Evolutionary conservation across 2,888 invertebrate species (phyloP).

Genomic region (Polydrusus pterygomalis): DNA sequence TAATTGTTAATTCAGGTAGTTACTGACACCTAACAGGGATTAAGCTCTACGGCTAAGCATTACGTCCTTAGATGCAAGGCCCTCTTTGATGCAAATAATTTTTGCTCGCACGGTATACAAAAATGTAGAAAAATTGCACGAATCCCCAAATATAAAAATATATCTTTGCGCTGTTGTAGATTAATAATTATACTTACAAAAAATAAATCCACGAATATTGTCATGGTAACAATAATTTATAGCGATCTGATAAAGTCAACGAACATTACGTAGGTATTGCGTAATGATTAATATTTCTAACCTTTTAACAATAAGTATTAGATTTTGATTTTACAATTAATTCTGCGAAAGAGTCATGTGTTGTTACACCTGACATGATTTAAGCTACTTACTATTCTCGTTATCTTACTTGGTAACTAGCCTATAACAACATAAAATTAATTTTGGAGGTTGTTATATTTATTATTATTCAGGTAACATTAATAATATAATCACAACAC

Average conservation of each 20-base stretch:
- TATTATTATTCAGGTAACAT: not conserved
- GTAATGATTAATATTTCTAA: not conserved
- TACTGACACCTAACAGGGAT: too few relatives aligned
- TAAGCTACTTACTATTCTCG: slow-evolving; percentile 1
- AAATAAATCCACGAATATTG: too few relatives aligned
- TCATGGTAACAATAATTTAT: not conserved
- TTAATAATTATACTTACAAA: too few relatives aligned
- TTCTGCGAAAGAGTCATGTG: slow-evolving; percentile 3
- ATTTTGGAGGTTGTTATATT: slow-evolving; percentile 9
- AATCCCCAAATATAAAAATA: too few relatives aligned
- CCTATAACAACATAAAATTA: not conserved
- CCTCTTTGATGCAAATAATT: too few relatives aligned
- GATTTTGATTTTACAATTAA: slow-evolving; percentile 7
- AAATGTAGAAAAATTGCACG: too few relatives aligned
- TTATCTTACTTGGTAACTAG: slow-evolving; percentile 12
- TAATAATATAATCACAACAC: too few relatives aligned
- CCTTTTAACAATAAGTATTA: slow-evolving; percentile 7
- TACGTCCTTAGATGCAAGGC: too few relatives aligned
- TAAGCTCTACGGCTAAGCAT: too few relatives aligned
- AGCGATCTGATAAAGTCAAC: not conserved
- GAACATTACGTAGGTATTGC: slow-evolving; percentile 2
- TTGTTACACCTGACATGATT: slow-evolving; percentile 17
- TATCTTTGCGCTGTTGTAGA: too few relatives aligned
- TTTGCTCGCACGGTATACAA: too few relatives aligned
- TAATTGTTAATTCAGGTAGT: too few relatives aligned